A percentile compares a stretch with the other conserved stretches of the same genome.
Evolutionary conservation across 2,113 vertebrate species (phyloP).

Genomic region (Uropsilus gracilis): DNA sequence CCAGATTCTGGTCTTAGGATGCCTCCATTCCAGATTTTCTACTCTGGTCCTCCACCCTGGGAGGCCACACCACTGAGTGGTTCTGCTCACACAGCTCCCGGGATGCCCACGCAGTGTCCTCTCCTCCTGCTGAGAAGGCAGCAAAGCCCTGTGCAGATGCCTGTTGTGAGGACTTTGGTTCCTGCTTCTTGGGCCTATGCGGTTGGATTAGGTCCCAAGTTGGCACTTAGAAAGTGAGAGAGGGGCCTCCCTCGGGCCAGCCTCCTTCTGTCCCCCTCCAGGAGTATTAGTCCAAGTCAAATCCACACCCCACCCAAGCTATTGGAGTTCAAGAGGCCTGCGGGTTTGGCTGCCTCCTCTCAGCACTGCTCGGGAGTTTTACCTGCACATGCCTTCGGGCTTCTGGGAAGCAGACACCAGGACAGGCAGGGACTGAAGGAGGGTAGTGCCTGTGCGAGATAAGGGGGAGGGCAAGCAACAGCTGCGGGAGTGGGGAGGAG

Average conservation of each 20-base stretch:
- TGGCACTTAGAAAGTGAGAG: neutral
- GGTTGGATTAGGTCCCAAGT: neutral
- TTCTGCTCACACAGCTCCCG: too few relatives aligned
- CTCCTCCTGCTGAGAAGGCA: neutral
- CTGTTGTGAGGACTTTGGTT: neutral
- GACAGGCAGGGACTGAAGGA: neutral
- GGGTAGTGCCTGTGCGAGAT: neutral
- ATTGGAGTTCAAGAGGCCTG: fast-evolving
- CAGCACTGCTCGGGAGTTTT: neutral
- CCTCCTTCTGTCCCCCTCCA: neutral
- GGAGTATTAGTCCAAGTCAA: neutral
- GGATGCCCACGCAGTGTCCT: neutral
- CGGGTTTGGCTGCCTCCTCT: neutral
- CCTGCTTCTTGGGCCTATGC: neutral
- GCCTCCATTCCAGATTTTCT: too few relatives aligned
- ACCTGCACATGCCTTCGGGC: neutral
- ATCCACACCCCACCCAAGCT: neutral
- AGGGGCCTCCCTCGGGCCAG: neutral
- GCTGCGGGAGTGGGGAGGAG: neutral
- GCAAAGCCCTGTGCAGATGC: neutral
- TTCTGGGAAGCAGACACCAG: neutral
- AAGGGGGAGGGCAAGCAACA: neutral
- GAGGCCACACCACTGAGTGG: too few relatives aligned
- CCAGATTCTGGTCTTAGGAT: too few relatives aligned
- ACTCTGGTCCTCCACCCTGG: too few relatives aligned